Percentiles rank a stretch among this genome's conserved stretches.
Conservation (phyloP, 1,140 invertebrate genomes). For the Dendrolimus punctatus region DNA sequence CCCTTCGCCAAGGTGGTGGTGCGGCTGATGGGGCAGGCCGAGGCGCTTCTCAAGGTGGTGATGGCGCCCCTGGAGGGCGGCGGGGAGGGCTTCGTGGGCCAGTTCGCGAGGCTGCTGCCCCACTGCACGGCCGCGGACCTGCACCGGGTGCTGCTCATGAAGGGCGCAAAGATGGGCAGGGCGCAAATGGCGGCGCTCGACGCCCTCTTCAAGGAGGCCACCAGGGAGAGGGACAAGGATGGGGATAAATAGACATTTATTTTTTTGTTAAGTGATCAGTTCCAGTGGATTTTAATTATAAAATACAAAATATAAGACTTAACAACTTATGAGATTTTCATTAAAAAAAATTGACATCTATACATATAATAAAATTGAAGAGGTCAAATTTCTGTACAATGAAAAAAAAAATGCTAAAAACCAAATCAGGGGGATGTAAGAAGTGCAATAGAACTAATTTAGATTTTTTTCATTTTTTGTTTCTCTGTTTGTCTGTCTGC, state of each 20-base stretch:
- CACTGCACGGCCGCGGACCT: slow-evolving; percentile 94
- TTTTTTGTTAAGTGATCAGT: no score
- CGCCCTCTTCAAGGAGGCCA: slow-evolving; percentile 33
- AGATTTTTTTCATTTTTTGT: no score
- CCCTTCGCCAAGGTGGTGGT: slow-evolving; percentile 91
- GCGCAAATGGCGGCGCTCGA: slow-evolving; percentile 42
- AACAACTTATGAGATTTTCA: no score
- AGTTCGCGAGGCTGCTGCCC: slow-evolving; percentile 91
- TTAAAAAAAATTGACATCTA: no score
- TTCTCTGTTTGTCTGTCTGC: no score
- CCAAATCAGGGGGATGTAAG: no score
- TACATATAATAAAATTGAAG: no score
- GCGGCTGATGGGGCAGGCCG: slow-evolving; percentile 97
- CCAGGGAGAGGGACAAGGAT: slow-evolving; percentile 21
- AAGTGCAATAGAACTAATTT: no score
- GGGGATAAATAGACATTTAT: slow-evolving; percentile 9
- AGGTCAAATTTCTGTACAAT: no score
- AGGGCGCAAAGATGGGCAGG: slow-evolving; percentile 77
- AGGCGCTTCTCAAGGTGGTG: slow-evolving; percentile 98
- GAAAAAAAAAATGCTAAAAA: no score
- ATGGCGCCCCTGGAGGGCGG: slow-evolving; percentile 95
- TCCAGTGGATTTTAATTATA: no score
- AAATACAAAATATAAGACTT: no score
- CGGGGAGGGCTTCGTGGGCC: slow-evolving; percentile 85
- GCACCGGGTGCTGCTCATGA: slow-evolving; percentile 98